phyloP scores from a whole-genome alignment of 2,797 vertebrate species.

The Eulemur coronatus region DNA sequence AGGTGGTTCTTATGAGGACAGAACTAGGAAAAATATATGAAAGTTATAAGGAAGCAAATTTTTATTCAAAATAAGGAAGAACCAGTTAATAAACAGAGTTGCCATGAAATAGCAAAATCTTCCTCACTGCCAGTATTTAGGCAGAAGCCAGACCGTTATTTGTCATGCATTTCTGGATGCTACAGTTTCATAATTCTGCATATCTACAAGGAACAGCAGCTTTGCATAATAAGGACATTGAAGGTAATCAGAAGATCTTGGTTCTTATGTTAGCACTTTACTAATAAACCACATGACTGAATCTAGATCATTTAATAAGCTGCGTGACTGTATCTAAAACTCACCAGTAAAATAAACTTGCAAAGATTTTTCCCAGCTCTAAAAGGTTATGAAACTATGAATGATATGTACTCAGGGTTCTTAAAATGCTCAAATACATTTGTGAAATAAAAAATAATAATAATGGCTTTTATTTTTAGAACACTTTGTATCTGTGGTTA shows the following conservation, averaged over 20 bases:
- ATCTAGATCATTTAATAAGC: background rate
- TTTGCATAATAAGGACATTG: background rate
- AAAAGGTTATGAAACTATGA: background rate
- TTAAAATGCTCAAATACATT: background rate
- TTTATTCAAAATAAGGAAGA: background rate
- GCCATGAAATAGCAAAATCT: background rate
- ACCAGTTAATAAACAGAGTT: background rate
- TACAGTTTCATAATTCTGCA: background rate
- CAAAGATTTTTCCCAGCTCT: background rate
- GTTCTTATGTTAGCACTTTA: background rate
- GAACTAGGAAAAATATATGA: background rate
- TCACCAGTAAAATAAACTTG: background rate
- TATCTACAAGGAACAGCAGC: background rate
- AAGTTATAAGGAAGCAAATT: background rate
- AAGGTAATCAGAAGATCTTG: background rate
- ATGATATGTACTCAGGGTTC: background rate
- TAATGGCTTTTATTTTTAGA: background rate
- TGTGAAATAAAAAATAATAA: background rate
- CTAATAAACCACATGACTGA: background rate
- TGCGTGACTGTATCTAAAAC: background rate
- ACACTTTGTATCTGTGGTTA: background rate
- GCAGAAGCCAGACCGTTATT: background rate
- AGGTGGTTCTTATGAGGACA: background rate
- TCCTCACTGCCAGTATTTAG: background rate
- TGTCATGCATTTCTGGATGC: background rate